Base-by-base conservation (phyloP, 2,888 invertebrate species). In the Drosophila paranaensis region DNA sequence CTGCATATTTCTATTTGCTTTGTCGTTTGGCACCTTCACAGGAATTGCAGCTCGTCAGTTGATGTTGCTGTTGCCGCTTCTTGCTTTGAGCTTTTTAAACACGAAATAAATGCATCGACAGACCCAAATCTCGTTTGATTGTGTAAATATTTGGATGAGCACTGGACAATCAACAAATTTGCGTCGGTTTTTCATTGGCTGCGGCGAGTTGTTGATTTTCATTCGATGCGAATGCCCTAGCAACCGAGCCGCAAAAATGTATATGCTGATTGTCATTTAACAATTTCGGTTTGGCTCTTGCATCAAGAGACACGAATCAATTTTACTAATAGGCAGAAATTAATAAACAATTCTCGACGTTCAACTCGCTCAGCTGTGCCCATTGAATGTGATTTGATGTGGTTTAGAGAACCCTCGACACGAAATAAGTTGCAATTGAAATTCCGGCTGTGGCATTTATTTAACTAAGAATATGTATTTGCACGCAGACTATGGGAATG, bases 61-160 rank as follows among this genome's bases (percentile, higher is more conserved):
- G 45, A 25, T 57, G 43, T 35, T n/a, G n/a, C 48, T 60, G 60
- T 33, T 65, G 78, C 27, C 53, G 60, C 27, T 51, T 16, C 30
- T 20, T 53, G 46, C 25, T 51, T 74, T 56, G 58, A 63, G 62
- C 63, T 71, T 78, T 73, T 82, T 71, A 60, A 58, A 79, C 77
- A 73, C 85, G 82, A 77, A 72, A 65, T 77, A 79, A 87, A 89
- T 87, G 73, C 71, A 62, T 70, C 48, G 58, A 35, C 60, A 42
- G 71, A 63, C 77, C 45, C 67, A 89, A 76, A 81, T 84, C 76
- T 76, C 81, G 77, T 84, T 79, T 79, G 85, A 74, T 84, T 88
- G 85, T 79, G 68, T 72, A 84, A 87, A 89, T 79, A 84, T 81
- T 81, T 81, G 58, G 64, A 30, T 60, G 43, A 45, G 43, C 57